These are phyloP conservation scores for Hypocryptadius cinnamomeus DNA, from an alignment of 2,113 vertebrate genomes.

Conservation along the genomic window DNA sequence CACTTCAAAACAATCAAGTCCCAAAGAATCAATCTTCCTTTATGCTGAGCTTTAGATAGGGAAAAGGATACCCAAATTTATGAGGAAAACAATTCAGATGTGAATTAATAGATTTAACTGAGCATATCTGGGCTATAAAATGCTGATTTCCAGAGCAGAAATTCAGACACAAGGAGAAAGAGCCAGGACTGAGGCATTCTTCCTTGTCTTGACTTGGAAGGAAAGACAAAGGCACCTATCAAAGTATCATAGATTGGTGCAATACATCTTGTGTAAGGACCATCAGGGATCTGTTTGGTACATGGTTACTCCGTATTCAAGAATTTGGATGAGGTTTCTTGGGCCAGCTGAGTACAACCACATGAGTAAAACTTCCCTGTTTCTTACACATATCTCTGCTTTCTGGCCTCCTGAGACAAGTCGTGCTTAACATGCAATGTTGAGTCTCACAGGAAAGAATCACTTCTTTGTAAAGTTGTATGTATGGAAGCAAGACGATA, in stretches of 20 bases:
- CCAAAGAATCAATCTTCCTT: background rate
- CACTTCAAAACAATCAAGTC: background rate
- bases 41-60: background rate
- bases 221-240: background rate
- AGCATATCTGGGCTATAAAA: background rate
- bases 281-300: background rate
- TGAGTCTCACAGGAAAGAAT: background rate
- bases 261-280: background rate
- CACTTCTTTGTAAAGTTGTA: background rate
- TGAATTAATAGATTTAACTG: background rate
- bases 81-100: background rate
- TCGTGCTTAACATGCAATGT: background rate
- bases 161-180: background rate
- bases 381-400: background rate
- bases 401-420: background rate
- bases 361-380: background rate
- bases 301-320: background rate
- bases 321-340: background rate
- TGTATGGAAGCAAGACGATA: background rate
- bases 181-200: accelerated
- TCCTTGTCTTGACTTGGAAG: background rate
- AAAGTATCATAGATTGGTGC: background rate
- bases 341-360: background rate
- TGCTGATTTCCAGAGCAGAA: background rate
- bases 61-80: background rate